phyloP scores from a whole-genome alignment of 2,888 invertebrate genomes.

The Acrobasis consociella region DNA sequence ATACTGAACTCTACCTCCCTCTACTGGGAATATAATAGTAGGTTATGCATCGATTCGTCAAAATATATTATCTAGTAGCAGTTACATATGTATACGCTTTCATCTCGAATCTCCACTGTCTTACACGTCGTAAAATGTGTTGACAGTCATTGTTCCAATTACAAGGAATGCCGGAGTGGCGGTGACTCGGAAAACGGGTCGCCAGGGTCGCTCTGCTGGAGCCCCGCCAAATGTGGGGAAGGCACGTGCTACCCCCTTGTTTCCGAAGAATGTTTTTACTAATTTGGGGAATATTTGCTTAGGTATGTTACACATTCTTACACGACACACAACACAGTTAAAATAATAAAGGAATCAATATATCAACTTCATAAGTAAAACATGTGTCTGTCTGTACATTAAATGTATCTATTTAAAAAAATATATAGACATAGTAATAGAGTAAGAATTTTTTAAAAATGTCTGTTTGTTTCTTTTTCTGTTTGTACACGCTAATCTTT shows the following conservation, averaged over 20 bases:
- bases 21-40: neutral
- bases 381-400: too few relatives aligned
- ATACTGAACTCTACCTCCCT: neutral
- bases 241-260: conserved; percentile 8
- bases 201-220: conserved; percentile 35
- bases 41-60: neutral
- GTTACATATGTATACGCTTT: neutral
- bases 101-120: neutral
- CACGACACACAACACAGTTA: too few relatives aligned
- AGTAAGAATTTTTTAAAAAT: too few relatives aligned
- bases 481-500: too few relatives aligned
- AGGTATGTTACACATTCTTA: too few relatives aligned
- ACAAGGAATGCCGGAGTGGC: conserved; percentile 28
- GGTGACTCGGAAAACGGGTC: conserved; percentile 30
- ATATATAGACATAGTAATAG: too few relatives aligned
- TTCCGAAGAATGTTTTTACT: too few relatives aligned
- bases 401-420: too few relatives aligned
- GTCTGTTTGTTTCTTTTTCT: too few relatives aligned
- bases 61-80: neutral
- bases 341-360: too few relatives aligned
- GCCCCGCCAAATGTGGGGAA: conserved; percentile 35
- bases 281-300: too few relatives aligned
- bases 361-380: too few relatives aligned
- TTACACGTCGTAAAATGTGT: conserved; percentile 27
- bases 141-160: conserved; percentile 26